Evolutionary conservation across 2,113 vertebrate species (phyloP), one percentile per base, ranked within the genome.

Genomic region (Anas platyrhynchos): DNA sequence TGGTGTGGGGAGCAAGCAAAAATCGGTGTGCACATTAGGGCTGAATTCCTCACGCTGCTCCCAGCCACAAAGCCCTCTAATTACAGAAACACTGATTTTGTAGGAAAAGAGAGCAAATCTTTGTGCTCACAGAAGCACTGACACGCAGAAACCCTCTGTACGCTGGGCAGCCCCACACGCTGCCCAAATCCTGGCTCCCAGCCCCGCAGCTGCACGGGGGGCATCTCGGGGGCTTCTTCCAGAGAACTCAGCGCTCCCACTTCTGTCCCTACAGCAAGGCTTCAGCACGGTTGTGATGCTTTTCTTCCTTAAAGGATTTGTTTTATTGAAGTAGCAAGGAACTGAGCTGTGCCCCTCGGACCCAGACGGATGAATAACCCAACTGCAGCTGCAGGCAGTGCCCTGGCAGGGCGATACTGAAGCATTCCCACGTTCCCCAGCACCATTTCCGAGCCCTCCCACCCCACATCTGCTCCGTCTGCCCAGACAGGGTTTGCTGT

Each of bases 11-110:
- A 67, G 22, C n/a, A 10, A n/a, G 32, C 1, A n/a, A 77, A 31
- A 34, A 89, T 27, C 2, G 58, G 58, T 2, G 13, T 34, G 46
- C 50, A 48, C 86, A 83, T 79, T 66, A 76, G 62, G 31, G 10
- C 13, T 50, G 80, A 36, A 9, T 77, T 81, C 80, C 52, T 29
- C 72, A 0, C 13, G 31, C 63, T 75, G 32, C 44, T 91, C 75
- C 72, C 43, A 11, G 52, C 3, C 3, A 20, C 50, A 55, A n/a
- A 44, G 11, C 27, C 72, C 80, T 94, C 95, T 86, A 86, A 78
- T 62, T 68, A 80, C 88, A 92, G 58, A 92, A 80, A 18, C 88
- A 69, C 73, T 58, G 58, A 36, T 86, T 69, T 95, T 85, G 48
- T 44, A 32, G 52, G 2, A 1, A 54, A 27, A 21, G 87, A n/a